Evolutionary conservation across 2,888 invertebrate species (phyloP), one percentile per base, ranked within the genome.

Genomic region (Acrobasis consociella): DNA sequence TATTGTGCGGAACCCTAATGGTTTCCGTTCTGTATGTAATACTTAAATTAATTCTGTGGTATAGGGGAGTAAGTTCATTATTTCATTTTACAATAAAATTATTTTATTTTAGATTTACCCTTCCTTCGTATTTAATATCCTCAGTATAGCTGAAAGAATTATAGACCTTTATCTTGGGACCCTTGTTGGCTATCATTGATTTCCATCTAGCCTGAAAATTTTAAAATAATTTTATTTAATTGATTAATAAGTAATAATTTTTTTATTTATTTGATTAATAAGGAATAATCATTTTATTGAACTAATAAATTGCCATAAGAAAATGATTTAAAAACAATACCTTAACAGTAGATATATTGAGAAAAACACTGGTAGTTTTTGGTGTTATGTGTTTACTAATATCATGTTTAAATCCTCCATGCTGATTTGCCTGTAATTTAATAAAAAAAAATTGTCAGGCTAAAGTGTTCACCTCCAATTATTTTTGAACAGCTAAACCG

Each of bases 81-180:
- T n/a, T n/a, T n/a, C n/a, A n/a, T n/a, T n/a, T n/a, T n/a, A n/a
- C n/a, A n/a, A n/a, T n/a, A n/a, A n/a, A n/a, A n/a, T n/a, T 7
- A 31, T 31, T 31, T 5, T 7, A 31, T 31, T 31, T 7, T 7
- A 31, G 31, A 31, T 31, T 70, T 71, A 80, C 81, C 68, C 78
- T 76, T 10, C 76, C 74, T 66, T 80, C 81, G 66, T 79, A 81
- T 65, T 77, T 76, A 13, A 78, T 64, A 65, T 81, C 80, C 42
- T 77, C 71, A 5, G 78, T 76, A 60, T 81, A 81, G 60, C 66
- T 78, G 60, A 75, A 81, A 2, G 80, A 74, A 58, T 81, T 81
- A 51, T 77, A 73, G 16, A 78, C 61, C 58, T 70, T 80, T 74
- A 80, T 76, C 38, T 58, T 10, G 0, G 59, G 49, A 49, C 49